Evolutionary conservation across 2,113 vertebrate species (phyloP), one percentile per base, ranked within the genome.

Genomic region (Crocuta crocuta): DNA sequence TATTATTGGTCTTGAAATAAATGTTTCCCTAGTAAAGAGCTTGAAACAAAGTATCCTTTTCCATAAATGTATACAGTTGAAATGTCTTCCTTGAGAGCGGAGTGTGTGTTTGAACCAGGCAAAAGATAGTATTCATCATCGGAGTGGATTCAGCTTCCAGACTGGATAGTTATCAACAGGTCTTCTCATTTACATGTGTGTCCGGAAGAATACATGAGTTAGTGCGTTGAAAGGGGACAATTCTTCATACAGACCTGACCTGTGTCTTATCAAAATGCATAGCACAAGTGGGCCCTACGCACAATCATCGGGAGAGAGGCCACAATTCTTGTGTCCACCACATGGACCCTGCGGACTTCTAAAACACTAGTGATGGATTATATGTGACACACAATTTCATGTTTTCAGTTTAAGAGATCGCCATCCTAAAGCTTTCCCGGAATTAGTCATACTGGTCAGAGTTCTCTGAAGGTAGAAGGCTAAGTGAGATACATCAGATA

Each of bases 41-140:
- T 93, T 70, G 10, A 78, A 45, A 48, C 13, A 23, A 68, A 50
- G 39, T n/a, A 35, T 12, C 5, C 8, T 53, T 53, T 90, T 33
- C 6, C 19, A 43, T 61, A 10, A 81, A 68, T 28, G 28, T 78
- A 10, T 6, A 33, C 7, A 26, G 35, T 10, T 71, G 24, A 68
- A 58, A 68, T 39, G 35, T 19, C 23, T 61, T 58, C 33, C 2
- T 10, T 89, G 78, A 83, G 68, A 89, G 61, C 19, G 76, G 24
- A 48, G 1, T 10, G 1, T 33, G 12, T 48, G 26, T 78, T 5
- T 39, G 17, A 76, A 68, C 4, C 4, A 17, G 9, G 7, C 24
- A 48, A 61, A 15, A 26, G 2, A 3, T 65, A 16, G 12, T 66
- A 17, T 48, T 66, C 0, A 17, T 15, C 1, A 0, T 15, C 9